Evolutionary conservation across 1,140 invertebrate species (phyloP).

Genomic region (Probaryconus sp.): DNA sequence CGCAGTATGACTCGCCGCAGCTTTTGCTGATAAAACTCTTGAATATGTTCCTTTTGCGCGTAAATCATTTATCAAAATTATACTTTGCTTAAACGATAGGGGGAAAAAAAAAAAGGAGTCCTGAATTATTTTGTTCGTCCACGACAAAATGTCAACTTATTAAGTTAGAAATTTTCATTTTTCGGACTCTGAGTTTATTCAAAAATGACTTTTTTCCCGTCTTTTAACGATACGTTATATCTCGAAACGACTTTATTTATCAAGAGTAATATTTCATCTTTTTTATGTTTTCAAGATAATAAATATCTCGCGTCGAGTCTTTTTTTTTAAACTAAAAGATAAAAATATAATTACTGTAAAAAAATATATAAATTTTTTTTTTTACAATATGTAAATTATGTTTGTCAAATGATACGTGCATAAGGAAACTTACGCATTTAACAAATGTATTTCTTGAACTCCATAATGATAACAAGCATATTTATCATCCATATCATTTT

Average conservation of each 20-base stretch:
- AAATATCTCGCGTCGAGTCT: too few species aligned
- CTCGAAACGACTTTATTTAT: too few species aligned
- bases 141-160: too few species aligned
- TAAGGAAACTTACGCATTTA: not conserved
- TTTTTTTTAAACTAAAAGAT: conserved; percentile 10
- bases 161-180: too few species aligned
- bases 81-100: too few species aligned
- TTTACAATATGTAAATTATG: not conserved
- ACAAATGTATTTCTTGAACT: conserved; percentile 1
- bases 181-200: too few species aligned
- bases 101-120: conserved; percentile 14
- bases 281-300: conserved; percentile 13
- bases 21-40: conserved; percentile 21
- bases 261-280: conserved; percentile 8
- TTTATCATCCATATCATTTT: conserved; percentile 34
- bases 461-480: conserved; percentile 18
- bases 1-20: not conserved
- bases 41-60: conserved; percentile 20
- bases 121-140: conserved; percentile 7
- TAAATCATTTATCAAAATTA: conserved; percentile 24
- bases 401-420: not conserved
- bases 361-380: too few species aligned
- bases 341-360: too few species aligned
- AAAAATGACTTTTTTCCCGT: conserved; percentile 27
- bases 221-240: conserved; percentile 20